Base-by-base conservation (phyloP, 2,797 vertebrate genomes). In the Syngnathus acus region DNA sequence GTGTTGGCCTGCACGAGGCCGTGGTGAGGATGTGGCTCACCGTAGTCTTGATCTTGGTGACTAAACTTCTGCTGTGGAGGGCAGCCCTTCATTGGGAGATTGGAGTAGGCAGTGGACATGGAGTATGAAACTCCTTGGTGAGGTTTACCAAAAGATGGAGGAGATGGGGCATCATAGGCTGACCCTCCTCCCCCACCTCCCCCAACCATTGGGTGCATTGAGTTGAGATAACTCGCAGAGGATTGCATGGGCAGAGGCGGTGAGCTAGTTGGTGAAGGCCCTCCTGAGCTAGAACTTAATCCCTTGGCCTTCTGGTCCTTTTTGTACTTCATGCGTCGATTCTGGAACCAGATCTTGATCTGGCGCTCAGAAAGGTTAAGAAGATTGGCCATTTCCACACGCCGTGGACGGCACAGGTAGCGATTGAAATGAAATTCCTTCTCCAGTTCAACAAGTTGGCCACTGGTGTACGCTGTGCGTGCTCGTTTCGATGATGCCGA, bases 331-430 rank as follows among this genome's bases (percentile, higher is more conserved):
- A 98, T 98, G 75, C 96, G 91, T 26, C 95, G 83, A 88, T 98
- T 98, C 90, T 98, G 96, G 86, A 98, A 98, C 96, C 96, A 98
- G 86, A 98, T 98, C 89, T 98, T 98, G 89, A 98, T 98, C 92
- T 98, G 96, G 69, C 96, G 89, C 82, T 98, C 96, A 5, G 94
- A 98, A 77, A 98, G 93, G 84, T 96, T 97, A 65, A 98, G 93
- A 84, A 98, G 87, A 85, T 98, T 98, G 73, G 96, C 96, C 96
- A 98, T 98, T 85, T 98, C 96, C 81, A 98, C 96, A 0, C 95
- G 92, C 6, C 96, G 93, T 0, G 96, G 96, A 68, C 96, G 83
- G 89, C 96, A 98, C 87, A 98, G 90, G 90, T 98, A 98, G 70
- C 95, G 92, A 85, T 98, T 98, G 88, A 98, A 98, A 85, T 98